Evolutionary conservation across 2,797 vertebrate genomes (phyloP).

Genomic region (Melanotaenia maccullochi): DNA sequence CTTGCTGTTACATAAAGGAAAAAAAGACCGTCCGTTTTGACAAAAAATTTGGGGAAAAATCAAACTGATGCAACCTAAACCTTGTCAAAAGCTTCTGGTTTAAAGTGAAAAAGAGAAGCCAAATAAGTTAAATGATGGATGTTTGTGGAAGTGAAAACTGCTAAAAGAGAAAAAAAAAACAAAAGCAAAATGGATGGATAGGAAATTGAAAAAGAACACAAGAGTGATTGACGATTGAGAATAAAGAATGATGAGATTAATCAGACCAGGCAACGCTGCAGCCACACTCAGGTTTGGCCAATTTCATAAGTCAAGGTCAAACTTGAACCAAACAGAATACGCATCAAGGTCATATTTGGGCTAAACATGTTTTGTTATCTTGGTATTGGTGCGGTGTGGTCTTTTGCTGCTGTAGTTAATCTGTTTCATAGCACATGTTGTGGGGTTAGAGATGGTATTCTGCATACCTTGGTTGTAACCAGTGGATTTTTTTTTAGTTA

Average conservation of each 20-base stretch:
- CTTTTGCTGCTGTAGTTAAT: no score
- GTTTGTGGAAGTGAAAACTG: constrained; percentile 20
- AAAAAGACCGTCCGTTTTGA: background rate
- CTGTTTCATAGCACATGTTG: no score
- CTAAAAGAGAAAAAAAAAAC: background rate
- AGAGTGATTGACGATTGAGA: no score
- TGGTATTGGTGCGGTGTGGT: no score
- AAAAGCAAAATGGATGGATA: constrained; percentile 5
- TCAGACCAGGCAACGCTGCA: no score
- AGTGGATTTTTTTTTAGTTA: background rate
- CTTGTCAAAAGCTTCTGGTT: constrained; percentile 12
- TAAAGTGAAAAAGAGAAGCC: constrained; percentile 1
- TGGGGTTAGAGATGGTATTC: background rate
- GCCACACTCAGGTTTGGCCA: no score
- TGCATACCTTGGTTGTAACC: background rate
- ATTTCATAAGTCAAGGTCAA: no score
- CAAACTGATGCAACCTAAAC: constrained; percentile 1
- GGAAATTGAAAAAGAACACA: no score
- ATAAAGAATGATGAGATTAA: no score
- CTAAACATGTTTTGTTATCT: background rate
- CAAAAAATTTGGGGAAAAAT: background rate
- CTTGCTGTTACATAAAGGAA: background rate
- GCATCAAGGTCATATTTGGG: background rate
- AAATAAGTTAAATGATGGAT: background rate
- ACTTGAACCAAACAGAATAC: no score